phyloP scores from a whole-genome alignment of 1,140 invertebrate species.

The Epicauta chinensis region DNA sequence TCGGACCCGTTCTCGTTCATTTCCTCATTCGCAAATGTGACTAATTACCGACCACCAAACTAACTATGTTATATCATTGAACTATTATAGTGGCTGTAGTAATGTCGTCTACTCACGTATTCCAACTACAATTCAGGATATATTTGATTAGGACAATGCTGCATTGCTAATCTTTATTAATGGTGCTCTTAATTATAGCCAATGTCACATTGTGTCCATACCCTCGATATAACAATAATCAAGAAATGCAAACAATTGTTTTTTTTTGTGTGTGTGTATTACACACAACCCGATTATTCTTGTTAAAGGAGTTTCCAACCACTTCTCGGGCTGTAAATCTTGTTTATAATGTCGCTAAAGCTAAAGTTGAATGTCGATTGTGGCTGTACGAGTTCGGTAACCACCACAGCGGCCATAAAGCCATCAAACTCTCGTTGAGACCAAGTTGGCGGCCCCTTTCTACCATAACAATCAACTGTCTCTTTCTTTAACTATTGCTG shows the following conservation, averaged over 20 bases:
- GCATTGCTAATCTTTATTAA: slow-evolving; percentile 35
- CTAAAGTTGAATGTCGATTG: too few relatives aligned
- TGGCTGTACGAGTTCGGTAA: slow-evolving; percentile 8
- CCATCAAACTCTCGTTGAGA: slow-evolving; percentile 30
- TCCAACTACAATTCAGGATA: neutral
- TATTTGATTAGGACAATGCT: slow-evolving; percentile 22
- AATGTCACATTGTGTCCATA: slow-evolving; percentile 31
- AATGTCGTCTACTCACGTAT: neutral
- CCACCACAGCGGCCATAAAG: slow-evolving; percentile 26
- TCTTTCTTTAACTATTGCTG: neutral
- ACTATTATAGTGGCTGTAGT: neutral
- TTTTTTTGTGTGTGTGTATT: too few relatives aligned
- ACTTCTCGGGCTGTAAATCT: too few relatives aligned
- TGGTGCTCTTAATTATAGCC: slow-evolving; percentile 33
- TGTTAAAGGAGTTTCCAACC: too few relatives aligned
- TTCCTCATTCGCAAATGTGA: slow-evolving; percentile 4
- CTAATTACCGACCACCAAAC: slow-evolving; percentile 9
- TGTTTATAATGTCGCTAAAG: too few relatives aligned
- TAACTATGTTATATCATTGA: slow-evolving; percentile 1
- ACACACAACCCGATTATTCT: too few relatives aligned
- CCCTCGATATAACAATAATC: slow-evolving; percentile 23
- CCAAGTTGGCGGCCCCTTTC: slow-evolving; percentile 7
- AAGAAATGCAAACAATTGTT: too few relatives aligned
- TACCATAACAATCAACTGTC: neutral
- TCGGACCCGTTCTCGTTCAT: slow-evolving; percentile 1